Evolutionary conservation across 2,888 invertebrate species (phyloP).

Genomic region (Acanthosepion esculentum): DNA sequence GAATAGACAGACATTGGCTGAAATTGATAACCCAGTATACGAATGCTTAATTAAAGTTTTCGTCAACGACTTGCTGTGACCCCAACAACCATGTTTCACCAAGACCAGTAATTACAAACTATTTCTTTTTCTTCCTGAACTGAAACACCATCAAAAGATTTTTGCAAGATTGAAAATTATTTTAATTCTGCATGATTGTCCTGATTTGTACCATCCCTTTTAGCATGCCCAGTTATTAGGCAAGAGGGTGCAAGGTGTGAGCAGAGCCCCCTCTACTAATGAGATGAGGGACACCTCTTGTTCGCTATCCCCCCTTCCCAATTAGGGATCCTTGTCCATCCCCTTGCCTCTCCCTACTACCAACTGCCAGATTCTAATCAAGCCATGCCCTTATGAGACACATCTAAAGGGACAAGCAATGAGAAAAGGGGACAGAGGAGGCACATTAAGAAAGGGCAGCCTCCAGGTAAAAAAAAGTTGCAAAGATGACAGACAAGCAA

Average conservation of each 20-base stretch:
- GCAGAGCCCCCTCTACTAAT: constrained; percentile 21
- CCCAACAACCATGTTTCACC: neutral
- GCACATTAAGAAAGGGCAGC: neutral
- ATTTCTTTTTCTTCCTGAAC: neutral
- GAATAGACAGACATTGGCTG: neutral
- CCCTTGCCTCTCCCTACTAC: neutral
- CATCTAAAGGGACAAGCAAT: neutral
- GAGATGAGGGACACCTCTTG: constrained; percentile 14
- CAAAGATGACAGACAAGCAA: constrained; percentile 20
- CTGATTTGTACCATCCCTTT: constrained; percentile 9
- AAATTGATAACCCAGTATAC: neutral
- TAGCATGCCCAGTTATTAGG: constrained; percentile 13
- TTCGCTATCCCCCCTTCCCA: neutral
- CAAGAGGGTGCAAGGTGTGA: constrained; percentile 21
- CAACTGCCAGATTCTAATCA: neutral
- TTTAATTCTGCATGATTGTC: constrained; percentile 33
- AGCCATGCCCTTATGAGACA: neutral
- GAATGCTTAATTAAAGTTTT: constrained; percentile 8
- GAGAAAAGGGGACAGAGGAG: neutral
- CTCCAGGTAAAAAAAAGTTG: constrained; percentile 10
- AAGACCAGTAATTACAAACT: constrained; percentile 14
- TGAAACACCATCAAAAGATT: constrained; percentile 10
- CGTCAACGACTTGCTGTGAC: neutral
- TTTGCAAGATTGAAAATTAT: constrained; percentile 33
- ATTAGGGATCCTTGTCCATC: neutral